Conservation (phyloP, 2,113 vertebrate species). For the Manacus vitellinus region DNA sequence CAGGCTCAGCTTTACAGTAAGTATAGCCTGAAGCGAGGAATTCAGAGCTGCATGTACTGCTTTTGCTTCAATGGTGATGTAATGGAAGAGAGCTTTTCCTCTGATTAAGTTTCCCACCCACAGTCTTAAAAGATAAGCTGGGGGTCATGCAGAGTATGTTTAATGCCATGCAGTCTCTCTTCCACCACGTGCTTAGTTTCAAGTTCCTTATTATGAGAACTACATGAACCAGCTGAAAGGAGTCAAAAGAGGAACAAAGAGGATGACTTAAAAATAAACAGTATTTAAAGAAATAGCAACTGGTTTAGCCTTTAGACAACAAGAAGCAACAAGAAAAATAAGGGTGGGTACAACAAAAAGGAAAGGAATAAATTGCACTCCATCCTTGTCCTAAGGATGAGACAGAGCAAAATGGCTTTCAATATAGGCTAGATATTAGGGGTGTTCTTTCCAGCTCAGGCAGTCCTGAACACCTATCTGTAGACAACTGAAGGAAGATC, state of each 20-base stretch:
- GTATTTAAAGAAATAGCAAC: neutral
- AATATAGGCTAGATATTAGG: neutral
- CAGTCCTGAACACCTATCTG: neutral
- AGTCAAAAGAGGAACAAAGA: constrained; percentile 20
- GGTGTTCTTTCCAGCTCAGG: neutral
- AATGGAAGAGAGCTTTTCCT: neutral
- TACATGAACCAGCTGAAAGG: neutral
- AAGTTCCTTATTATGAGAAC: constrained; percentile 23
- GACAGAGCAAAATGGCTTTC: neutral
- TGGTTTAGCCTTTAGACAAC: neutral
- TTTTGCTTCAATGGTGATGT: neutral
- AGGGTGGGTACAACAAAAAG: neutral
- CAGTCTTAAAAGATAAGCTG: neutral
- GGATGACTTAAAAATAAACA: neutral
- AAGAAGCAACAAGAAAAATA: neutral
- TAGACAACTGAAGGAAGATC: neutral
- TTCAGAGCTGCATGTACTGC: neutral
- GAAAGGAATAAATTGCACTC: neutral
- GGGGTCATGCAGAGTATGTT: neutral
- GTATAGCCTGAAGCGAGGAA: neutral
- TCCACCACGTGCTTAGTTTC: neutral
- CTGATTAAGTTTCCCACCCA: neutral
- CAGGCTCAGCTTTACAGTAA: neutral
- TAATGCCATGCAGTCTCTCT: neutral
- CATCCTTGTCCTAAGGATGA: neutral